Conservation (phyloP, 2,888 invertebrate species). For the Cerastis leucographa region DNA sequence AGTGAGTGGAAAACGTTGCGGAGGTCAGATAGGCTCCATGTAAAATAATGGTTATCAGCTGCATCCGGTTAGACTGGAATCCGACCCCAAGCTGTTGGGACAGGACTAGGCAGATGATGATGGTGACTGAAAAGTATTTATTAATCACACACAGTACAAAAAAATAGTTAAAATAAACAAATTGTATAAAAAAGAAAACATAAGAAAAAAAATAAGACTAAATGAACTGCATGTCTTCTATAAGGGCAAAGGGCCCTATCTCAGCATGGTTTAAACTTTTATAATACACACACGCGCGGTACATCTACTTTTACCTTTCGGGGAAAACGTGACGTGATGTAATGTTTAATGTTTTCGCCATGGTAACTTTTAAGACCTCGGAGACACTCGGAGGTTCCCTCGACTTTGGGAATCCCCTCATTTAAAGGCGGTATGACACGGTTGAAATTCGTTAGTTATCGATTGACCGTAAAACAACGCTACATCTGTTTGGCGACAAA, state of each 20-base stretch:
- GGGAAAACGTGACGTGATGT: neutral
- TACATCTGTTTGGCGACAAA: neutral
- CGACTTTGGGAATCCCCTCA: neutral
- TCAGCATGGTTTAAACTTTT: no score
- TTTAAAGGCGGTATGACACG: neutral
- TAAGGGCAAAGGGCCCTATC: no score
- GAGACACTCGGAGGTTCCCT: neutral
- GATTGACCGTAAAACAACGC: neutral
- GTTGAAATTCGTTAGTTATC: neutral
- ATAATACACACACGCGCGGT: no score
- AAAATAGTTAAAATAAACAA: no score
- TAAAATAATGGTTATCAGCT: neutral
- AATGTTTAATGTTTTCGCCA: neutral
- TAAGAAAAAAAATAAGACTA: no score
- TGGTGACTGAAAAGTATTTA: no score
- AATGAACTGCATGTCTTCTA: no score
- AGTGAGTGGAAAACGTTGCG: constrained; percentile 87
- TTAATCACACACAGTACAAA: no score
- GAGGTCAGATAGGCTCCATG: neutral
- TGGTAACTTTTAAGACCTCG: neutral
- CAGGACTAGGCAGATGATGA: no score
- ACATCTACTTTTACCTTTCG: neutral
- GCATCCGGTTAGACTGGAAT: neutral
- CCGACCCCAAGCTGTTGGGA: neutral
- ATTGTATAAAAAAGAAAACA: no score